Base-by-base conservation (phyloP, 2,797 vertebrate genomes). In the Falco berigora region DNA sequence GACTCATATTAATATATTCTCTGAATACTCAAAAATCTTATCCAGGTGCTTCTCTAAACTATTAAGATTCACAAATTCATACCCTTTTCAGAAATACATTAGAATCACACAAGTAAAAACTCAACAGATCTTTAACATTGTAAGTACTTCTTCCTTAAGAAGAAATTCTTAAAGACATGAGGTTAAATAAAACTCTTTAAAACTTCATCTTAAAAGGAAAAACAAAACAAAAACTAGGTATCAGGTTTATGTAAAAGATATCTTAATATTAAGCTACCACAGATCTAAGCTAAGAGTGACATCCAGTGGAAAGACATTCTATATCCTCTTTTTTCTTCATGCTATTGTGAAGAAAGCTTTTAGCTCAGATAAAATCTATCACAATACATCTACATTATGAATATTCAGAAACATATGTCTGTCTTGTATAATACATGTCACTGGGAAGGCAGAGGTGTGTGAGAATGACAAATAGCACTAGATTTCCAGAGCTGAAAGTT, bases 291-390 rank as follows among this genome's bases (percentile, higher is more conserved):
- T 68, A 78, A 97, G 84, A 88, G 96, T 94, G 97, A 97, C 96
- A 96, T 93, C 97, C 95, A 97, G 97, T 97, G 97, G 96, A 94
- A 92, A 94, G 12, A 72, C 7, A 59, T n/a, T 27, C n/a, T 42
- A 15, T 13, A 88, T 27, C 18, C 34, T 84, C 81, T 67, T 40
- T 58, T 55, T 67, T 59, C 20, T 62, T 78, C 66, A 30, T 10
- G 49, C 27, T 71, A 6, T 22, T 28, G 32, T 42, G 44, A 18
- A 83, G 20, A 24, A 34, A 55, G 32, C 38, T 94, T 49, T 49
- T 55, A 81, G 49, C 27, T 81, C 44, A 81, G 15, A 56, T 50
- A 36, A 81, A 79, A 40, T 27, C 49, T 34, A 27, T 34, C 27
- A 50, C 7, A 78, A n/a, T 21, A 64, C 1, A 6, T 50, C n/a